Conservation (phyloP, 37 sponge, comb jelly and placozoan species). For the Ephydatia muelleri region DNA sequence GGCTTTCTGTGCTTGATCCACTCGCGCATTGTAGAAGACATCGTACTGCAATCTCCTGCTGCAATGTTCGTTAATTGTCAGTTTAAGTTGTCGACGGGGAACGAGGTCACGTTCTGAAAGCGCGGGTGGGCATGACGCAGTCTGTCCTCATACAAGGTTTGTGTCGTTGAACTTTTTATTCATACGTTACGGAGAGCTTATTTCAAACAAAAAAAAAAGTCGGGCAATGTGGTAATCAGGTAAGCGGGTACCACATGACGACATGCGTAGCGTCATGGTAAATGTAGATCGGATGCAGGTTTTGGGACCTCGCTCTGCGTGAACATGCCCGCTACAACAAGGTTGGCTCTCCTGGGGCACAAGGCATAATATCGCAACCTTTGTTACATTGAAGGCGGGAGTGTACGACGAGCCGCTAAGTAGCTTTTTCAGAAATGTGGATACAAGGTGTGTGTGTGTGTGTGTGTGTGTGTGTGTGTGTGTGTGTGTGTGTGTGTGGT, state of each 20-base stretch:
- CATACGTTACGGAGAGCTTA: neutral
- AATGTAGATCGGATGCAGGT: constrained; percentile 88
- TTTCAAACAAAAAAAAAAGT: constrained; percentile 42
- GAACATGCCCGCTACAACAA: constrained; percentile 92
- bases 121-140: constrained; percentile 76
- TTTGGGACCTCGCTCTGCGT: constrained; percentile 94
- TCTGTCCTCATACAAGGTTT: constrained; percentile 91
- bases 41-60: too few species aligned
- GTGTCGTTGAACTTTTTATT: neutral
- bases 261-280: neutral
- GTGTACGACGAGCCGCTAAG: constrained; percentile 90
- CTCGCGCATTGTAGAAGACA: neutral
- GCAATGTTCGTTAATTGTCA: neutral
- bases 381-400: constrained; percentile 42
- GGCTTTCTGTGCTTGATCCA: neutral
- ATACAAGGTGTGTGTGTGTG: constrained; percentile 54
- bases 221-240: constrained; percentile 98
- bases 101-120: too few species aligned
- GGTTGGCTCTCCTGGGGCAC: constrained; percentile 9
- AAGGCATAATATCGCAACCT: neutral
- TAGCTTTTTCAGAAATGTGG: constrained; percentile 95
- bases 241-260: neutral
- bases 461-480: too few species aligned
- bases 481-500: too few species aligned
- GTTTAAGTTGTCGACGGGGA: neutral